Conservation (phyloP, 2,888 invertebrate species). For the Epicampocera succincta region DNA sequence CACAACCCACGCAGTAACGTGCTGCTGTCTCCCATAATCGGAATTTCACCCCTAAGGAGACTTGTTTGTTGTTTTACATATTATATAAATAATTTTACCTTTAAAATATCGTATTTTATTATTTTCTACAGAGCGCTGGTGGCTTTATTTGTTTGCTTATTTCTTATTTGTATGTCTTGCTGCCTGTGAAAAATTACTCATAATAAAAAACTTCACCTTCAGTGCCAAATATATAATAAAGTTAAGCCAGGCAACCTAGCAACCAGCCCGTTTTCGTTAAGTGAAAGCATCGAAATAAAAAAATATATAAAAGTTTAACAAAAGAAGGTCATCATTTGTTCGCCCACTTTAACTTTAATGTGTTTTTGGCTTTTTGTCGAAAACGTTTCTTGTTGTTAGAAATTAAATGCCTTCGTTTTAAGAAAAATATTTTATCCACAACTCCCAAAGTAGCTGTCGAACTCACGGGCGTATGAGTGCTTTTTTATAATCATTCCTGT, state of each 20-base stretch:
- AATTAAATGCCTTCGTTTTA: background rate
- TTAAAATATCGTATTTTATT: background rate
- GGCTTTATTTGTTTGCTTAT: background rate
- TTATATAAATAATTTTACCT: background rate
- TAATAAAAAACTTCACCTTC: conserved; percentile 58
- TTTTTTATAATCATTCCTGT: conserved; percentile 3
- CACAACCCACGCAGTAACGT: too few species aligned
- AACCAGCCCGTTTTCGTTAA: background rate
- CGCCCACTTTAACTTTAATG: conserved; percentile 36
- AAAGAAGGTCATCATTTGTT: conserved; percentile 41
- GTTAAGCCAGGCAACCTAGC: conserved; percentile 12
- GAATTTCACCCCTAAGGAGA: too few species aligned
- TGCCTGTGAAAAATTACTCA: conserved; percentile 39
- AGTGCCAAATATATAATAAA: conserved; percentile 45
- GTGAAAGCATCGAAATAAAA: background rate
- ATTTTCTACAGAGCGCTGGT: background rate
- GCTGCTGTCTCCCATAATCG: too few species aligned
- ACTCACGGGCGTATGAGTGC: conserved; percentile 49
- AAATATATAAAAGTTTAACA: background rate
- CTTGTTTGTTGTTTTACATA: too few species aligned
- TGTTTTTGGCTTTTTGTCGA: conserved; percentile 25
- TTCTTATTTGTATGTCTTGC: background rate
- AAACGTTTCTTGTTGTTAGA: conserved; percentile 7
- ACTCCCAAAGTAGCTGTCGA: conserved; percentile 23
- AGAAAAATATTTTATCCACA: background rate